Evolutionary conservation across 2,113 vertebrate species (phyloP), one percentile per base, ranked within the genome.

Genomic region (Pardalotus punctatus): DNA sequence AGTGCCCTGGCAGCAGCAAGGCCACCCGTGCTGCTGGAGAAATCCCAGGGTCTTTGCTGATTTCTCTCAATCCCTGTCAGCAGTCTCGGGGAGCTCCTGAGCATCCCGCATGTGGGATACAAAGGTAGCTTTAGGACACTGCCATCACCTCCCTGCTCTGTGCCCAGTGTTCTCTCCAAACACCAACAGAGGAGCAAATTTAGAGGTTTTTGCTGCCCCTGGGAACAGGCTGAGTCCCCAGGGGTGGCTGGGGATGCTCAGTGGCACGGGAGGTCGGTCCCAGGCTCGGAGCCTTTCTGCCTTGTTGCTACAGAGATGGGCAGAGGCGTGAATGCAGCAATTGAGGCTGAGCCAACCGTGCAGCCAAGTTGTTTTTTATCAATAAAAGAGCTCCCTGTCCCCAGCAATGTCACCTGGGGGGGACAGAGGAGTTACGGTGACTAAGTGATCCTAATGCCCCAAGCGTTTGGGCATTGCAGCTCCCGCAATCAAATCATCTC

Each of bases 31-130:
- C 67, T 74, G 56, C 24, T 47, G 36, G 64, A 50, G 51, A 20
- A 20, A 25, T 35, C 53, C 81, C 65, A 6, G 2, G 1, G 21
- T 4, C 28, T 36, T 10, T 40, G 18, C 28, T 47, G 7, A 3
- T 4, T 38, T 17, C 27, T 17, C 79, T 9, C 6, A 23, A 9
- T 53, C 33, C 19, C 22, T 14, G 38, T 23, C 77, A 70, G 72
- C 19, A 31, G 11, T 0, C 45, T 4, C 0, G 0, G 69, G 50
- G 38, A 56, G 48, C 40, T 6, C 51, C 83, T 33, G 56, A 29
- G 19, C 29, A 31, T 5, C 45, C 65, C 0, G 0, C 4, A n/a
- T 0, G 0, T 24, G 27, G 8, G 36, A 14, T 21, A 19, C 22
- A 43, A 24, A 53, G 50, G 74, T 58, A 53, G n/a, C 14, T 86